phyloP scores from a whole-genome alignment of 2,113 vertebrate genomes.

The Apodemus sylvaticus region DNA sequence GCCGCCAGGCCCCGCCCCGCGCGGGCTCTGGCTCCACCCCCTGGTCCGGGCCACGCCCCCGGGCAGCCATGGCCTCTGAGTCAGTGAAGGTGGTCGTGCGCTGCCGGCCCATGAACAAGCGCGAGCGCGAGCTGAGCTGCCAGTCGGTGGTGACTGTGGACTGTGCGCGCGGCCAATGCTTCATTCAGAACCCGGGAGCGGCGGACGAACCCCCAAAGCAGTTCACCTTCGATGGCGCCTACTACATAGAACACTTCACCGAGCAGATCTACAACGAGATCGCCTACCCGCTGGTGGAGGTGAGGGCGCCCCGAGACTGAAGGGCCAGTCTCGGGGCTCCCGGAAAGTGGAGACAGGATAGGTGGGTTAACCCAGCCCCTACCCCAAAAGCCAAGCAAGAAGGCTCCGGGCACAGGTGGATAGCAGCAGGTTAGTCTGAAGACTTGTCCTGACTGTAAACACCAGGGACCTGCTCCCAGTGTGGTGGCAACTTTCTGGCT shows the following conservation, averaged over 20 bases:
- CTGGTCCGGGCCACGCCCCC: background rate
- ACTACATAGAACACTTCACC: constrained; percentile 87
- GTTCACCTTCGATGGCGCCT: constrained; percentile 93
- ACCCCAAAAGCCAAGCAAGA: background rate
- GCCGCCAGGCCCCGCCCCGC: background rate
- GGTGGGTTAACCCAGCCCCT: background rate
- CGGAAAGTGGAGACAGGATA: background rate
- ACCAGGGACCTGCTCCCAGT: background rate
- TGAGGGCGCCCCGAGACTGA: constrained; percentile 70
- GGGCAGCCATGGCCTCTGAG: constrained; percentile 87
- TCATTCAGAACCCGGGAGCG: constrained; percentile 86
- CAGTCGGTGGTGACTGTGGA: constrained; percentile 86
- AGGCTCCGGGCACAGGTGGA: background rate
- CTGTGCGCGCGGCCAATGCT: constrained; percentile 86
- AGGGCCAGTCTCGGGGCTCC: background rate
- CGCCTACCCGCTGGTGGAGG: constrained; percentile 92
- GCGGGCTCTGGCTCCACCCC: background rate
- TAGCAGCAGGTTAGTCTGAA: background rate
- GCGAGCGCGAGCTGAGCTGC: constrained; percentile 87
- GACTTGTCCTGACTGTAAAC: background rate
- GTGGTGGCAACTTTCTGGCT: background rate
- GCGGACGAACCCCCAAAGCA: constrained; percentile 88
- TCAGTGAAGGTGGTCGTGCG: constrained; percentile 91
- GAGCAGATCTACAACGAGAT: constrained; percentile 95
- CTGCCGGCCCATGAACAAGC: constrained; percentile 89